A percentile compares a stretch with the other conserved stretches of the same genome.
phyloP scores from a whole-genome alignment of 2,113 vertebrate species.

The Trematomus loennbergii region DNA sequence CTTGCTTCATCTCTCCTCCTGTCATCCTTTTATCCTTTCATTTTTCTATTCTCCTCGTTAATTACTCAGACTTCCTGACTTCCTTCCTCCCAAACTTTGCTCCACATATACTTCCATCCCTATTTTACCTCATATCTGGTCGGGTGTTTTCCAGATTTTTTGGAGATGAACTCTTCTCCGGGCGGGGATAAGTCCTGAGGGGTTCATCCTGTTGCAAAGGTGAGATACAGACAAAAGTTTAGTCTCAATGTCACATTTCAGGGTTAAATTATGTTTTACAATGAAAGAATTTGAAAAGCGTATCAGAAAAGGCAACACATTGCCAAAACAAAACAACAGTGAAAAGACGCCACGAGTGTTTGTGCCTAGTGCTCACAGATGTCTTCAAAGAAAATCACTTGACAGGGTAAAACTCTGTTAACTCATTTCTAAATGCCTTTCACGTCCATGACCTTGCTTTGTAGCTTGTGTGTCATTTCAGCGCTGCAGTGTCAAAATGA shows the following conservation, averaged over 20 bases:
- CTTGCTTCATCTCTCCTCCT: slow-evolving; percentile 2
- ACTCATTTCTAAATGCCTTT: slow-evolving; percentile 18
- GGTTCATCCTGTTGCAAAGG: slow-evolving; percentile 85
- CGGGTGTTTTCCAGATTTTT: slow-evolving; percentile 91
- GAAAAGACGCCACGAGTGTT: slow-evolving; percentile 7
- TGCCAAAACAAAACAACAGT: slow-evolving; percentile 18
- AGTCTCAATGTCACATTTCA: slow-evolving; percentile 47
- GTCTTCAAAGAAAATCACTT: slow-evolving; percentile 26
- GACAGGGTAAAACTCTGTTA: slow-evolving; percentile 19
- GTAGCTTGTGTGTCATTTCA: slow-evolving; percentile 37
- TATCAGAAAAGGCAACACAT: background rate
- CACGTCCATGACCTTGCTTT: slow-evolving; percentile 29
- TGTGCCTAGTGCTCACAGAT: background rate
- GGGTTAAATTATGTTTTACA: slow-evolving; percentile 7
- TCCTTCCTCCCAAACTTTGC: background rate
- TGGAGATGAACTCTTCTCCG: slow-evolving; percentile 87
- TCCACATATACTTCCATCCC: background rate
- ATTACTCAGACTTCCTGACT: background rate
- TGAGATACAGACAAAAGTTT: slow-evolving; percentile 34
- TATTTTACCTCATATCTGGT: slow-evolving; percentile 94
- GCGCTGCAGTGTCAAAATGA: slow-evolving; percentile 12
- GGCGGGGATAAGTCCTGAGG: slow-evolving; percentile 86
- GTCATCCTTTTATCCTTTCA: slow-evolving; percentile 5
- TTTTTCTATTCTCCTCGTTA: background rate
- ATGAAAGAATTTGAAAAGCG: slow-evolving; percentile 16